Conservation (phyloP, 30 jellyfish, hydroid and myxozoan species). For the Aurelia aurita complex sp. Pacific region DNA sequence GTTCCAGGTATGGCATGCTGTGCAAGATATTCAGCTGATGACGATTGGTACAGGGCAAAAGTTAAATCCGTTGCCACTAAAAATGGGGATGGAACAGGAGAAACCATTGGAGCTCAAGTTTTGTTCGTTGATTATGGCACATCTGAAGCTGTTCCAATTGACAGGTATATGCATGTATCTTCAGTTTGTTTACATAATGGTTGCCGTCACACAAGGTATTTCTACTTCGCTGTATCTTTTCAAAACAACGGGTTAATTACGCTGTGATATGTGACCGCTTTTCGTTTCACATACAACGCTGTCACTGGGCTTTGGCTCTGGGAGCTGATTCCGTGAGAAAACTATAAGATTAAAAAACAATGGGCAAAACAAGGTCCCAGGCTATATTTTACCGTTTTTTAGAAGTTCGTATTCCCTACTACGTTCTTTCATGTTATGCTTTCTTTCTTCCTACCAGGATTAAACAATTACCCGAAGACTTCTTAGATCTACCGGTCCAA, state of each 20-base stretch:
- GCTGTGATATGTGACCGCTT: too few species aligned
- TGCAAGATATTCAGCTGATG: constrained; percentile 44
- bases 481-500: constrained; percentile 67
- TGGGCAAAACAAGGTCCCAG: too few species aligned
- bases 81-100: constrained; percentile 16
- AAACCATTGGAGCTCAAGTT: constrained; percentile 40
- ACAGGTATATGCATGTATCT: constrained; percentile 21
- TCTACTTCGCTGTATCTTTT: too few species aligned
- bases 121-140: constrained; percentile 82
- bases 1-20: constrained; percentile 60
- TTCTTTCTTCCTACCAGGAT: constrained; percentile 18
- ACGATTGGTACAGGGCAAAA: constrained; percentile 49
- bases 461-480: constrained; percentile 32
- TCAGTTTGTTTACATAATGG: too few species aligned
- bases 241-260: too few species aligned
- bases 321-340: too few species aligned
- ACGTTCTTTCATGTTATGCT: too few species aligned
- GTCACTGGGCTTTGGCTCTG: too few species aligned
- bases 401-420: not conserved
- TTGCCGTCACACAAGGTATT: too few species aligned
- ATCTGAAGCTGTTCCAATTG: constrained; percentile 57
- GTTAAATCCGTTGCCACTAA: constrained; percentile 20
- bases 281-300: too few species aligned
- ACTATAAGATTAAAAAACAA: too few species aligned
- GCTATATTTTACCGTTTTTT: not conserved